Evolutionary conservation across 2,113 vertebrate species (phyloP).

Genomic region (Rhabdornis inornatus): DNA sequence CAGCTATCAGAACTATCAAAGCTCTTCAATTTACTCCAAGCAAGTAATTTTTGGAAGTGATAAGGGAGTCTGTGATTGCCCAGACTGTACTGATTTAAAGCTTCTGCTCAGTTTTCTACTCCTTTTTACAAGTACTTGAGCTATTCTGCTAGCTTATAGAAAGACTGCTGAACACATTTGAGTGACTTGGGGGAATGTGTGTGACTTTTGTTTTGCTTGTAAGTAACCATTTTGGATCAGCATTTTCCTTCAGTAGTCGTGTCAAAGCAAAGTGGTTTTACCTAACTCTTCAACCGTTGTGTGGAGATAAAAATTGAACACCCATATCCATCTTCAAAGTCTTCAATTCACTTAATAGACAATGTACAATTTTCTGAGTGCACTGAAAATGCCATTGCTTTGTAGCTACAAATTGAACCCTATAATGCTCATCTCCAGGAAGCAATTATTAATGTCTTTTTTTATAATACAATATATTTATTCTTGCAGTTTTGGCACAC

Average conservation of each 20-base stretch:
- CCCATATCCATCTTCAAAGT: neutral
- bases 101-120: slow-evolving; percentile 39
- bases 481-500: neutral
- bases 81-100: slow-evolving; percentile 68
- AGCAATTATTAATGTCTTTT: slow-evolving; percentile 27
- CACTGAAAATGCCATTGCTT: slow-evolving; percentile 34
- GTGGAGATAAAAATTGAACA: slow-evolving; percentile 12
- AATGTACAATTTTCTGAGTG: slow-evolving; percentile 9
- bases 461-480: slow-evolving; percentile 20
- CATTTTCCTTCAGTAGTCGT: neutral
- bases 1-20: slow-evolving; percentile 63
- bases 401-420: slow-evolving; percentile 44
- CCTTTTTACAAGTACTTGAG: slow-evolving; percentile 46
- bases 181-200: neutral
- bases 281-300: neutral
- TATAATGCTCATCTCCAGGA: slow-evolving; percentile 41
- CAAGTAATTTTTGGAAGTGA: slow-evolving; percentile 71
- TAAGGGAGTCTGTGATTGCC: slow-evolving; percentile 68
- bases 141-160: neutral
- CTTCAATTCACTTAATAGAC: slow-evolving; percentile 25
- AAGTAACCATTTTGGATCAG: neutral
- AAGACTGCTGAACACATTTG: neutral
- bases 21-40: slow-evolving; percentile 73
- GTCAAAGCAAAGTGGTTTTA: neutral
- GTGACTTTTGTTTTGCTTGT: neutral